Conservation (phyloP, 2,888 invertebrate species). For the Drosophila antonietae region DNA sequence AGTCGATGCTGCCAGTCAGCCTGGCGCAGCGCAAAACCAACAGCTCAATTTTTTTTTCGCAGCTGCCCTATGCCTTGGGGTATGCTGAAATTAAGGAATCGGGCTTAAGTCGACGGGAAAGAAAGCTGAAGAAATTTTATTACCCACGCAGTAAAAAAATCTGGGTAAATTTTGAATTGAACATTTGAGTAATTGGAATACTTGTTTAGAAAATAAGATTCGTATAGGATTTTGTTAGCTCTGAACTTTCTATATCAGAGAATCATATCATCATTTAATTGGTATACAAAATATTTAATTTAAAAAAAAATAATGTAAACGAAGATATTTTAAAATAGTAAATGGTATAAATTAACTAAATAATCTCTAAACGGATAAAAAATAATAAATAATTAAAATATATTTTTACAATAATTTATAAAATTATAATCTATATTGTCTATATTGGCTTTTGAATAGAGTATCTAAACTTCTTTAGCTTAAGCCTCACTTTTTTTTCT, state of each 20-base stretch:
- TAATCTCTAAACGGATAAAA: too few relatives aligned
- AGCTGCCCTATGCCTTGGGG: neutral
- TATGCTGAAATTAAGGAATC: neutral
- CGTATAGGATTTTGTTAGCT: too few relatives aligned
- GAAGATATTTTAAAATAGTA: too few relatives aligned
- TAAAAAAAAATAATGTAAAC: too few relatives aligned
- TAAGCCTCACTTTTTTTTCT: neutral
- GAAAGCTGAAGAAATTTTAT: neutral
- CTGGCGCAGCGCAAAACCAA: constrained; percentile 48
- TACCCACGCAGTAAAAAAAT: neutral
- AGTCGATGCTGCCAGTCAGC: constrained; percentile 22
- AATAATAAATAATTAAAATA: neutral
- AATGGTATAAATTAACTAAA: too few relatives aligned
- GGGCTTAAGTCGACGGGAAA: neutral
- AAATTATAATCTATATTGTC: neutral
- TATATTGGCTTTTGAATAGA: neutral
- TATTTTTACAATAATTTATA: neutral
- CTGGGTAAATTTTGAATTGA: neutral
- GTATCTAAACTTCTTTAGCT: neutral
- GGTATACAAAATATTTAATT: too few relatives aligned
- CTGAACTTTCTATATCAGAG: too few relatives aligned
- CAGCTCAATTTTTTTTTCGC: constrained; percentile 67
- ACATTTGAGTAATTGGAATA: neutral
- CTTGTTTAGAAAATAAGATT: neutral
- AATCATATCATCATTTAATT: too few relatives aligned